These are phyloP conservation scores for Eilema griseolum DNA, from an alignment of 2,888 invertebrate genomes.

Conservation along the genomic window DNA sequence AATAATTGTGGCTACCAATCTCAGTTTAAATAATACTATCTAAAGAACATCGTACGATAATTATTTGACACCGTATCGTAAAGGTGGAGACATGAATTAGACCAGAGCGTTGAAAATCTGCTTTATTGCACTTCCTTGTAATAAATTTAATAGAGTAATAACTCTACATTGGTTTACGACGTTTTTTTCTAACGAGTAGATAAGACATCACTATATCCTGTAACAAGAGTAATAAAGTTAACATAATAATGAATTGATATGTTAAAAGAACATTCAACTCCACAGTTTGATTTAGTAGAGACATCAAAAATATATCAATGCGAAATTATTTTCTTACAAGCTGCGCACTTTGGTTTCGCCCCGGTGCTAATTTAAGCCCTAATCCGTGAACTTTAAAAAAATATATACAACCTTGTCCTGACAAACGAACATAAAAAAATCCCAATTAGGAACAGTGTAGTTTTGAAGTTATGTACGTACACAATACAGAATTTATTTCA, in stretches of 20 bases:
- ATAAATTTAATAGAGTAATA: conserved; percentile 50
- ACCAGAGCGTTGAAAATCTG: conserved; percentile 42
- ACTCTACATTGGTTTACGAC: conserved; percentile 21
- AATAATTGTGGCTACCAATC: conserved; percentile 39
- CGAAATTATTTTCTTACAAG: not conserved
- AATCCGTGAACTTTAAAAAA: too few relatives aligned
- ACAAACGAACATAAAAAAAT: too few relatives aligned
- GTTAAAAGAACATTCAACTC: conserved; percentile 22
- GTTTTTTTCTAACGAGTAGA: conserved; percentile 10
- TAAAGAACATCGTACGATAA: conserved; percentile 39
- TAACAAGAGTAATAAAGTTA: conserved; percentile 20
- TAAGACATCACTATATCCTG: conserved; percentile 28
- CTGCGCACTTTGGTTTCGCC: too few relatives aligned
- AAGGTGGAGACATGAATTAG: conserved; percentile 34
- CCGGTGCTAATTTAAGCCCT: too few relatives aligned
- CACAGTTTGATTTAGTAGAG: not conserved
- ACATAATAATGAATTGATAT: conserved; percentile 20
- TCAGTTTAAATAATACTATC: conserved; percentile 45
- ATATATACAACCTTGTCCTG: too few relatives aligned
- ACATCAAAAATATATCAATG: not conserved
- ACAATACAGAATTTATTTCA: too few relatives aligned
- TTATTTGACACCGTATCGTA: conserved; percentile 41
- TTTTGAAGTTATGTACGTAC: too few relatives aligned
- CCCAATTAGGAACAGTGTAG: too few relatives aligned
- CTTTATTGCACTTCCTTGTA: conserved; percentile 52